A percentile compares a stretch with the other conserved stretches of the same genome.
Conservation (phyloP, 2,888 invertebrate genomes). For the Drosophila robusta region DNA sequence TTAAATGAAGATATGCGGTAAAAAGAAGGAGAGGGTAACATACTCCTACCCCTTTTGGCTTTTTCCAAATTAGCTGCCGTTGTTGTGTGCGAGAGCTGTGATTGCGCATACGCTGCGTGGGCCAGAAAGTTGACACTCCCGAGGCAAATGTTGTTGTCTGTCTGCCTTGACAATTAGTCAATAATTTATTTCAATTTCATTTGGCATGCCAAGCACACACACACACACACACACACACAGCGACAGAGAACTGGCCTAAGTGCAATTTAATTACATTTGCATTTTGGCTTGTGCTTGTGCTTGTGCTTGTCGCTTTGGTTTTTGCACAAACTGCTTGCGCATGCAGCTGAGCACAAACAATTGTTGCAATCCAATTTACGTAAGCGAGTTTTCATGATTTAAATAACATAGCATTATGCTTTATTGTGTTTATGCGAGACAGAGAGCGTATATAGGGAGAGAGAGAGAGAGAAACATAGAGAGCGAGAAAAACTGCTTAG, state of each 20-base stretch:
- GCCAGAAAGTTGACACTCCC: constrained; percentile 9
- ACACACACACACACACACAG: constrained; percentile 10
- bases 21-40: constrained; percentile 7
- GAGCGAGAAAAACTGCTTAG: constrained; percentile 48
- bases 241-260: constrained; percentile 43
- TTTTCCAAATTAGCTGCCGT: constrained; percentile 64
- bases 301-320: constrained; percentile 41
- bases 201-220: constrained; percentile 68
- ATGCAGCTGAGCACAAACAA: constrained; percentile 59
- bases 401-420: constrained; percentile 69
- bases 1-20: constrained; percentile 58
- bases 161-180: constrained; percentile 82
- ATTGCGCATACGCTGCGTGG: constrained; percentile 51
- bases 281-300: constrained; percentile 43
- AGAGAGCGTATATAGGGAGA: not conserved
- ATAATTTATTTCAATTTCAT: constrained; percentile 83
- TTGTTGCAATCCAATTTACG: constrained; percentile 74
- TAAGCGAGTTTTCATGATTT: constrained; percentile 80
- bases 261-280: constrained; percentile 77
- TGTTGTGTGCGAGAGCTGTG: constrained; percentile 42
- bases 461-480: not conserved
- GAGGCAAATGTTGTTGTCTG: constrained; percentile 44
- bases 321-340: constrained; percentile 62
- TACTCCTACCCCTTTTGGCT: constrained; percentile 28
- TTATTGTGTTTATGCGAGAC: constrained; percentile 36